phyloP scores from a whole-genome alignment of 1,140 invertebrate genomes.

The Pseudomyrmex concolor region DNA sequence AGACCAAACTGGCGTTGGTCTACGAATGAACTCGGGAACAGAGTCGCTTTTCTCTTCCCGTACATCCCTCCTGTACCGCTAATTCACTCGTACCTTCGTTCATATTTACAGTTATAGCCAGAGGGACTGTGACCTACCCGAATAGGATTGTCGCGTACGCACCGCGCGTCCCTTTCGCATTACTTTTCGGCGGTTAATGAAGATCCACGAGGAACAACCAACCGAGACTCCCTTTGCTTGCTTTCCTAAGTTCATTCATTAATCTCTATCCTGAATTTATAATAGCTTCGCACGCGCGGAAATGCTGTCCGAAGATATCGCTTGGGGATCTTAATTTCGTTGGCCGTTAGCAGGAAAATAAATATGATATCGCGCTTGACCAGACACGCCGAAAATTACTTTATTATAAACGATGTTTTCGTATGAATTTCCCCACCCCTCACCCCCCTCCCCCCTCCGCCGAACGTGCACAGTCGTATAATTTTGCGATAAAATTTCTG shows the following conservation, averaged over 20 bases:
- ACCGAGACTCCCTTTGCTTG: conserved; percentile 35
- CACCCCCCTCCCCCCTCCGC: too few species aligned
- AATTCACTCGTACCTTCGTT: conserved; percentile 31
- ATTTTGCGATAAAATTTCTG: background rate
- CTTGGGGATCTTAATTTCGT: conserved; percentile 12
- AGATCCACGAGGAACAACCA: conserved; percentile 27
- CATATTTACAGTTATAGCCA: conserved; percentile 52
- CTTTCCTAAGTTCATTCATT: conserved; percentile 47
- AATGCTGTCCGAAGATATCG: conserved; percentile 11
- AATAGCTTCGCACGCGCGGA: background rate
- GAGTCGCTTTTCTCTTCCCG: conserved; percentile 10
- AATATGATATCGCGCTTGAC: conserved; percentile 5
- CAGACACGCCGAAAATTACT: too few species aligned
- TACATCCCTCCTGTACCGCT: conserved; percentile 1
- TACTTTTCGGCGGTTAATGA: conserved; percentile 53
- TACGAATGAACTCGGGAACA: conserved; percentile 4
- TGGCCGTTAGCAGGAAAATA: background rate
- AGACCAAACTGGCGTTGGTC: background rate
- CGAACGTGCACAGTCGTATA: background rate
- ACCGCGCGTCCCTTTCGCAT: conserved; percentile 47
- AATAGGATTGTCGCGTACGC: conserved; percentile 60
- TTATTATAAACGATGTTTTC: too few species aligned
- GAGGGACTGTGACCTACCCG: conserved; percentile 45
- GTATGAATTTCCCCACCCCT: too few species aligned
- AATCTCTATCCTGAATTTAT: conserved; percentile 41